phyloP scores from a whole-genome alignment of 2,888 invertebrate species.

The Sminthurinus aureus region DNA sequence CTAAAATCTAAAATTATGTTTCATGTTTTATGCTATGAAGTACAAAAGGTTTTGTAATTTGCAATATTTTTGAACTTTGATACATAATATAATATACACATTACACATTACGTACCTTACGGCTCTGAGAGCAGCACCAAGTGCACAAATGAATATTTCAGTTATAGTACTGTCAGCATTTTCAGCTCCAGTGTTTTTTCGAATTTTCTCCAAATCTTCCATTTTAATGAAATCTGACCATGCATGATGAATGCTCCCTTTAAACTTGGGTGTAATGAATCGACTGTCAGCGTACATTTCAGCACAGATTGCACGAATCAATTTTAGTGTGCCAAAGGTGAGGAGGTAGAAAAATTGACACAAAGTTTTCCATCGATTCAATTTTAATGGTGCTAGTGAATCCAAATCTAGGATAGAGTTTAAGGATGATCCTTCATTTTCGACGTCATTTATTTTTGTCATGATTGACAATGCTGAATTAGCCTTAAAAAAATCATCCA shows the following conservation, averaged over 20 bases:
- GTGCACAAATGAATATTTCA: conserved; percentile 45
- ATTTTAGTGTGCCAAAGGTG: conserved; percentile 44
- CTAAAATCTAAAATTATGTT: no score
- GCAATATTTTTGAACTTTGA: no score
- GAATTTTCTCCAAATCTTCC: conserved; percentile 40
- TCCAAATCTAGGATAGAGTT: conserved; percentile 34
- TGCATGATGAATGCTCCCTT: conserved; percentile 44
- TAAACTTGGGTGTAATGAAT: conserved; percentile 42
- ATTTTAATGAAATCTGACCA: conserved; percentile 49
- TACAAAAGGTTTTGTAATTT: no score
- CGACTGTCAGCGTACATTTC: conserved; percentile 45
- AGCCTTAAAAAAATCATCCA: neutral
- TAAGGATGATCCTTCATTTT: conserved; percentile 25
- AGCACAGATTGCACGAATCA: conserved; percentile 45
- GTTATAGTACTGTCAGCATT: conserved; percentile 40
- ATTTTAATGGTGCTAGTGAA: conserved; percentile 40
- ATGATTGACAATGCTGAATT: neutral
- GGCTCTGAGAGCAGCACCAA: conserved; percentile 45
- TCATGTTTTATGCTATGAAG: no score
- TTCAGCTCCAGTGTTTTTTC: conserved; percentile 15
- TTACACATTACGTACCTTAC: conserved; percentile 18
- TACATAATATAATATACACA: no score
- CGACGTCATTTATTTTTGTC: conserved; percentile 11
- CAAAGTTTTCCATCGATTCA: conserved; percentile 37
- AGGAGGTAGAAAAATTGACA: conserved; percentile 43